phyloP scores from a whole-genome alignment of 1,140 invertebrate species.

The Ephestia elutella region DNA sequence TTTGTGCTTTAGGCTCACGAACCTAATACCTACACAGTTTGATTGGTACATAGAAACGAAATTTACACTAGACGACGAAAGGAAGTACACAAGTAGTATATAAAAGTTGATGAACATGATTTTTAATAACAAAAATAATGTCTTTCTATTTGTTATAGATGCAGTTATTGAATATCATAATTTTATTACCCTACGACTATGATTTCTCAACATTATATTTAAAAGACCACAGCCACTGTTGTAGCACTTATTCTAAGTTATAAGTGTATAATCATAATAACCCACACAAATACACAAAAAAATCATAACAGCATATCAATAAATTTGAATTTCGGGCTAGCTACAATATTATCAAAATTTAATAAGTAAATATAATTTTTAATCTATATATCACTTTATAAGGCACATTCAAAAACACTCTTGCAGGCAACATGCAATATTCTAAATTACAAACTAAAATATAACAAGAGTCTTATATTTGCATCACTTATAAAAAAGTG shows the following conservation, averaged over 20 bases:
- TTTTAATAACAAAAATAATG: too few species aligned
- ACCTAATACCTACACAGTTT: too few species aligned
- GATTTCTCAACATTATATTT: slow-evolving; percentile 46
- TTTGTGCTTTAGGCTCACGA: too few species aligned
- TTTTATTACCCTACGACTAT: slow-evolving; percentile 44
- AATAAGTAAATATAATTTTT: slow-evolving; percentile 16
- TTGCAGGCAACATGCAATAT: slow-evolving; percentile 28
- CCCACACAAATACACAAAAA: background rate
- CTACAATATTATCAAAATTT: slow-evolving; percentile 5
- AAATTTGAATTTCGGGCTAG: background rate
- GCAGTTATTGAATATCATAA: slow-evolving; percentile 11
- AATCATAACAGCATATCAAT: background rate
- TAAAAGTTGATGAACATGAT: too few species aligned
- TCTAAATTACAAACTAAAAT: slow-evolving; percentile 20
- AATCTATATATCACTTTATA: slow-evolving; percentile 46
- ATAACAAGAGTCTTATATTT: slow-evolving; percentile 41
- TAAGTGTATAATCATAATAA: background rate
- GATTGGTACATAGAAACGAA: too few species aligned
- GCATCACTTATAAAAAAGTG: slow-evolving; percentile 25
- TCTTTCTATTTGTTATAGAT: slow-evolving; percentile 14
- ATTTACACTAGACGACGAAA: too few species aligned
- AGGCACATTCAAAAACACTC: slow-evolving; percentile 53
- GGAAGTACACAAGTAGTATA: too few species aligned
- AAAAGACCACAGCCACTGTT: slow-evolving; percentile 63
- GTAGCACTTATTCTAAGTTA: slow-evolving; percentile 41